These are phyloP conservation scores for Mormyrus lacerda DNA, from an alignment of 2,113 vertebrate genomes.

Conservation along the genomic window DNA sequence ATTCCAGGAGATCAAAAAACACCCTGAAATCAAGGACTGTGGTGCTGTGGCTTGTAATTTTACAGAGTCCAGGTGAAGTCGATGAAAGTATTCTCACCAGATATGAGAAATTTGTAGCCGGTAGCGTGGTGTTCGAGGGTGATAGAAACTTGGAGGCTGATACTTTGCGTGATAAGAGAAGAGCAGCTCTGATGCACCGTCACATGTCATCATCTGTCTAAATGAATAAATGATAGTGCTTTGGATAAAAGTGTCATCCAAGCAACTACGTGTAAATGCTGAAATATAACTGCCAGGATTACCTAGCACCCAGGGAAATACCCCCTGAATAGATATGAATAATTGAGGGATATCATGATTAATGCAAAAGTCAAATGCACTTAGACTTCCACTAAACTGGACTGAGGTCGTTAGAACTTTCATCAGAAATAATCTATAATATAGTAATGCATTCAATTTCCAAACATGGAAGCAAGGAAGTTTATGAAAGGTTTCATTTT, in stretches of 20 bases:
- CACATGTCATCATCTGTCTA: neutral
- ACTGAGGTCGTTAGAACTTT: neutral
- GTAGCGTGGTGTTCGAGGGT: neutral
- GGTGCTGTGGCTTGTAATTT: neutral
- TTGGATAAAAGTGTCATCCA: neutral
- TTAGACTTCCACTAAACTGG: neutral
- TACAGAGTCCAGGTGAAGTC: neutral
- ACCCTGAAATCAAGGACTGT: neutral
- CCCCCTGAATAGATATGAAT: neutral
- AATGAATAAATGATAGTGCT: neutral
- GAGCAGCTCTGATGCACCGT: neutral
- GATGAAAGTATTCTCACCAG: neutral
- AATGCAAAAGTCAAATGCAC: neutral
- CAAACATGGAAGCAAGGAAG: neutral
- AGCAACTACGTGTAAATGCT: neutral
- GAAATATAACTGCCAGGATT: neutral
- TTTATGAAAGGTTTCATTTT: neutral
- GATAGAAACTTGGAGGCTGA: neutral
- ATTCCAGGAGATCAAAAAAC: neutral
- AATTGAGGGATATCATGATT: neutral
- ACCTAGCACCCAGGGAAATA: neutral
- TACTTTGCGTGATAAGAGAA: neutral
- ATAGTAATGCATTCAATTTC: neutral
- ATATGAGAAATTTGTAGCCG: neutral
- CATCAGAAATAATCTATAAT: neutral